Percentiles rank a stretch among this genome's conserved stretches.
These are phyloP conservation scores for Xylota segnis DNA, from an alignment of 2,888 invertebrate genomes.

Conservation along the genomic window DNA sequence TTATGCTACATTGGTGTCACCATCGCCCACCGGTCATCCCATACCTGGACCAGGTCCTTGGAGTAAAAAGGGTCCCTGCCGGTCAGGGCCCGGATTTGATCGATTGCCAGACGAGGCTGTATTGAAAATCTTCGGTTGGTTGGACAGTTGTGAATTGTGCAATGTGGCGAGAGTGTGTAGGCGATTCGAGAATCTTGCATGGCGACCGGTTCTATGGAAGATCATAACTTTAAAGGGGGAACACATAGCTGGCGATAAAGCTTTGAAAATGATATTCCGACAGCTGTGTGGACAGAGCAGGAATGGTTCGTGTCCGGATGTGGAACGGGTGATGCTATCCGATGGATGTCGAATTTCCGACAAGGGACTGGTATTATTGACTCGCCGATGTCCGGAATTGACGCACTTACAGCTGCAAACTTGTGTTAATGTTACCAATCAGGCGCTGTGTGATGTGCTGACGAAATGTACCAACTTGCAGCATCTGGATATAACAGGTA, in stretches of 20 bases:
- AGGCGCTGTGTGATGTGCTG: constrained; percentile 91
- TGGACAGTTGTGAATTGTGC: constrained; percentile 90
- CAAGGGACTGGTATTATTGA: constrained; percentile 90
- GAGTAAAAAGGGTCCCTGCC: constrained; percentile 83
- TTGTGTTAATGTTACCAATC: constrained; percentile 90
- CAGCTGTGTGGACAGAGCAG: constrained; percentile 88
- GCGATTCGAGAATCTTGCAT: constrained; percentile 90
- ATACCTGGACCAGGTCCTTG: constrained; percentile 82
- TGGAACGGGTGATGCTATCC: constrained; percentile 88
- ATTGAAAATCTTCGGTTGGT: constrained; percentile 89
- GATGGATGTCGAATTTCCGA: constrained; percentile 91
- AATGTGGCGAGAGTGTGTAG: constrained; percentile 91
- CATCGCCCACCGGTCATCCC: constrained; percentile 84
- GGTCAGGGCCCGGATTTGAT: constrained; percentile 86
- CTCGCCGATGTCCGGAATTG: constrained; percentile 92
- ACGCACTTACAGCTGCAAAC: constrained; percentile 92
- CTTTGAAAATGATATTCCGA: constrained; percentile 87
- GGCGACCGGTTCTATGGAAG: constrained; percentile 92
- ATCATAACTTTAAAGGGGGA: constrained; percentile 88
- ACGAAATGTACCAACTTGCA: constrained; percentile 92
- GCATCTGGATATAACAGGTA: constrained; percentile 94
- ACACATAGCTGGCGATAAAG: constrained; percentile 87
- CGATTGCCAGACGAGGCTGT: constrained; percentile 89
- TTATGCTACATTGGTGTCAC: constrained; percentile 90
- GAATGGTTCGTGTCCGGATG: constrained; percentile 88